phyloP scores from a whole-genome alignment of 1,140 invertebrate species.

The Asbolus verrucosus region DNA sequence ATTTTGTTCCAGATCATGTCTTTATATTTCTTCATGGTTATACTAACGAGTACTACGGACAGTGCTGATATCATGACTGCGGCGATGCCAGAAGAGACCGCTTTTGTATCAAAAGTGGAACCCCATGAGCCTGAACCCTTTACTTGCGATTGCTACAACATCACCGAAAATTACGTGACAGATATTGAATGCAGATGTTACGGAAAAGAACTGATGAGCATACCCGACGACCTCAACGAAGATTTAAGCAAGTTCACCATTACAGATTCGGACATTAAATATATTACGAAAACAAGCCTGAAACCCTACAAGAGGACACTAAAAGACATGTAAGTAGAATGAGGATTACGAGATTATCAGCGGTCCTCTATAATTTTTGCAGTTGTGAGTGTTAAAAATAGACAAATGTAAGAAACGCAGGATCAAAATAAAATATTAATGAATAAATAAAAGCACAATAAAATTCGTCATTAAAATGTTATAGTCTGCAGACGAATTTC shows the following conservation, averaged over 20 bases:
- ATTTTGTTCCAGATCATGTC: slow-evolving; percentile 30
- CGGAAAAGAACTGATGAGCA: slow-evolving; percentile 57
- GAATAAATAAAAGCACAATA: no score
- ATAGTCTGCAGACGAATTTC: no score
- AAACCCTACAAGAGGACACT: slow-evolving; percentile 58
- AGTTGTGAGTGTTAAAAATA: no score
- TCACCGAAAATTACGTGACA: slow-evolving; percentile 25
- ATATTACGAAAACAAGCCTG: slow-evolving; percentile 56
- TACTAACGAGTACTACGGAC: background rate
- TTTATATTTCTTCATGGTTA: slow-evolving; percentile 2
- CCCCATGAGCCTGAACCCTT: slow-evolving; percentile 4
- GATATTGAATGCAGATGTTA: slow-evolving; percentile 63
- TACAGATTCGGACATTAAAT: slow-evolving; percentile 58
- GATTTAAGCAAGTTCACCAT: slow-evolving; percentile 58
- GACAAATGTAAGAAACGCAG: no score
- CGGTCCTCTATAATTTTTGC: no score
- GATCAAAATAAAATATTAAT: no score
- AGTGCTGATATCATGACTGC: background rate
- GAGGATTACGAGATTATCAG: background rate
- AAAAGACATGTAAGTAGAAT: slow-evolving; percentile 62
- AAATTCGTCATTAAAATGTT: no score
- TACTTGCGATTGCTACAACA: slow-evolving; percentile 40
- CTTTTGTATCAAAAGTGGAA: slow-evolving; percentile 33
- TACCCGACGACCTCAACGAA: slow-evolving; percentile 59
- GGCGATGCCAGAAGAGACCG: slow-evolving; percentile 18